Evolutionary conservation across 2,888 invertebrate genomes (phyloP).

Genomic region (Caenorhabditis sp.): DNA sequence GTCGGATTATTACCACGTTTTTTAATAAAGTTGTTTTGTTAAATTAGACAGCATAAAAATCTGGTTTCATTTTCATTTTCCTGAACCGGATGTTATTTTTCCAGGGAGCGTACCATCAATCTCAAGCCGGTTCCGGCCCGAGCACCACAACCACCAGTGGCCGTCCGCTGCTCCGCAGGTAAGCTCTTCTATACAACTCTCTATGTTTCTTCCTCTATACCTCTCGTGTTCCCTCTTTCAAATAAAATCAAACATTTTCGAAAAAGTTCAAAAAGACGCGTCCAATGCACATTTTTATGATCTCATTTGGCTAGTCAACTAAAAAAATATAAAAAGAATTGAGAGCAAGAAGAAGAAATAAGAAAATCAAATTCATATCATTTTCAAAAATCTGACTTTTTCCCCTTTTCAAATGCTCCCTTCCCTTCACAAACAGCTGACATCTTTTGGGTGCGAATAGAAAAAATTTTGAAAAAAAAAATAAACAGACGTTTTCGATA

Average conservation of each 20-base stretch:
- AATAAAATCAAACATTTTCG: neutral
- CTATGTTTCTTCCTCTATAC: neutral
- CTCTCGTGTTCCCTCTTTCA: neutral
- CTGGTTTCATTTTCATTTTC: neutral
- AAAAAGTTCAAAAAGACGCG: neutral
- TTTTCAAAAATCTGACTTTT: constrained; percentile 33
- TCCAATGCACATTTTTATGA: neutral
- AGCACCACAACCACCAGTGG: constrained; percentile 66
- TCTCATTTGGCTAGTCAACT: neutral
- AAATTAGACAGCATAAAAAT: neutral
- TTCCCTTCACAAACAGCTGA: constrained; percentile 1
- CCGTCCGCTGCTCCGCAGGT: constrained; percentile 65
- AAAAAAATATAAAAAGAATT: constrained; percentile 5
- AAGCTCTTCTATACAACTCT: neutral
- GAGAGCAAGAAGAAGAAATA: constrained; percentile 12
- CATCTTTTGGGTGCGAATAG: neutral
- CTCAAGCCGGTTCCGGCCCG: constrained; percentile 54
- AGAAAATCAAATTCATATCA: constrained; percentile 26
- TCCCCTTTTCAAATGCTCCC: constrained; percentile 12
- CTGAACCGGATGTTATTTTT: constrained; percentile 5
- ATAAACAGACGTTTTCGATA: constrained; percentile 1
- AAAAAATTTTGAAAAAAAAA: neutral
- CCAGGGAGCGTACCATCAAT: constrained; percentile 40
- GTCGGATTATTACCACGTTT: too few species aligned
- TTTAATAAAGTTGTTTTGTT: too few species aligned